Evolutionary conservation across 2,888 invertebrate genomes (phyloP), one percentile per base, ranked within the genome.

Genomic region (Hirtodrosophila histrioides): DNA sequence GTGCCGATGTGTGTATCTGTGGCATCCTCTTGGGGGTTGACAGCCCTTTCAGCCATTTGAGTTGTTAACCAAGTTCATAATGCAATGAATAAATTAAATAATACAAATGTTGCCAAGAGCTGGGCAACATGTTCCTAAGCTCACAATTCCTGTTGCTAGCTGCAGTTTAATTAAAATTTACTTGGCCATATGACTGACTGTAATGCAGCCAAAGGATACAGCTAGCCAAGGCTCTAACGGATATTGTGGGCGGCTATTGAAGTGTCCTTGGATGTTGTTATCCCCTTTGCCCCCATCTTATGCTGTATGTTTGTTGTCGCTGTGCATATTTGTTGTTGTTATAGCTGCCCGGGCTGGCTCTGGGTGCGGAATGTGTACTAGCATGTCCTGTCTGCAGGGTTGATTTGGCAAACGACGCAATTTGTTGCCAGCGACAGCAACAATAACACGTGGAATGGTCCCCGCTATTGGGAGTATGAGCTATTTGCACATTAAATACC

Each of bases 401-500:
- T 86, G 84, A 79, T 84, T 86, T 84, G 84, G 62, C 85, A 77
- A 85, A 75, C 84, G 74, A 77, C 82, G 82, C 85, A 86, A 84
- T 84, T 84, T 84, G 86, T 85, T 77, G 77, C 70, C 58, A 57
- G 68, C 80, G 53, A 75, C 64, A 56, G 58, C 62, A 66, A 58
- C 45, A 64, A 74, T 48, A 68, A 64, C 69, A 69, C 56, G 39
- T 64, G 69, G 78, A 31, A 60, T 69, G 81, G 63, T 50, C 45
- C 10, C 12, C 36, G 41, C 46, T 45, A 55, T 17, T 36, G 29
- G 51, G 54, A 74, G 83, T 65, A 70, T 76, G 83, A 72, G 86
- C 55, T 85, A 65, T 80, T 88, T 85, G 79, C 86, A 86, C 88
- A 86, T 89, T 88, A 90, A 90, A 87, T 86, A 86, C 83, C 82